phyloP scores from a whole-genome alignment of 1,140 invertebrate species.

The Prorops nasuta region DNA sequence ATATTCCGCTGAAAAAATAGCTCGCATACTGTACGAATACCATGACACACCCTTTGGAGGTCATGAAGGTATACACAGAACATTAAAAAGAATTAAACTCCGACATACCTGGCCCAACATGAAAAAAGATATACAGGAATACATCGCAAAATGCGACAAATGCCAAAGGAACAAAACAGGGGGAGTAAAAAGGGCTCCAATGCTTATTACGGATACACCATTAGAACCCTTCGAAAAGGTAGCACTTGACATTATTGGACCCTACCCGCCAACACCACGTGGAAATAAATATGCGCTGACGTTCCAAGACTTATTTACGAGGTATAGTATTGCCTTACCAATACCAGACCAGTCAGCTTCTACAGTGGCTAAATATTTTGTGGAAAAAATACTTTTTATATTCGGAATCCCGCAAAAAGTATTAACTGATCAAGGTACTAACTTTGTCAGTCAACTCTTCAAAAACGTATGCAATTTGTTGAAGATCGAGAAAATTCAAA shows the following conservation, averaged over 20 bases:
- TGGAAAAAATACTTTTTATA: background rate
- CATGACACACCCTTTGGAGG: constrained; percentile 18
- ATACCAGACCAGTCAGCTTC: constrained; percentile 1
- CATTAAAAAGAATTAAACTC: constrained; percentile 9
- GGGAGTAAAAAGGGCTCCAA: constrained; percentile 15
- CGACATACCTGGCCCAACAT: constrained; percentile 15
- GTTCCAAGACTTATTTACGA: constrained; percentile 37
- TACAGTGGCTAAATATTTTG: background rate
- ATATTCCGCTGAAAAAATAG: background rate
- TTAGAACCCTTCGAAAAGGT: constrained; percentile 29
- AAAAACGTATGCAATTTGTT: background rate
- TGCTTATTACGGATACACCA: constrained; percentile 26
- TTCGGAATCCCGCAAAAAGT: background rate
- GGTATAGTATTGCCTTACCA: constrained; percentile 21
- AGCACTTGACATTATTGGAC: constrained; percentile 34
- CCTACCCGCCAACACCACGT: constrained; percentile 26
- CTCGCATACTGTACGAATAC: background rate
- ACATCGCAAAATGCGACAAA: constrained; percentile 5
- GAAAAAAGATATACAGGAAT: constrained; percentile 21
- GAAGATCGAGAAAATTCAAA: background rate
- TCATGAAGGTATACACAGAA: constrained; percentile 43
- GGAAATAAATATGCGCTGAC: constrained; percentile 37
- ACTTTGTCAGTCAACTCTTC: background rate
- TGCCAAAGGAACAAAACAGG: constrained; percentile 32
- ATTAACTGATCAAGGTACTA: constrained; percentile 1